Base-by-base conservation (phyloP, 2,888 invertebrate species). In the Serrognathus titanus region DNA sequence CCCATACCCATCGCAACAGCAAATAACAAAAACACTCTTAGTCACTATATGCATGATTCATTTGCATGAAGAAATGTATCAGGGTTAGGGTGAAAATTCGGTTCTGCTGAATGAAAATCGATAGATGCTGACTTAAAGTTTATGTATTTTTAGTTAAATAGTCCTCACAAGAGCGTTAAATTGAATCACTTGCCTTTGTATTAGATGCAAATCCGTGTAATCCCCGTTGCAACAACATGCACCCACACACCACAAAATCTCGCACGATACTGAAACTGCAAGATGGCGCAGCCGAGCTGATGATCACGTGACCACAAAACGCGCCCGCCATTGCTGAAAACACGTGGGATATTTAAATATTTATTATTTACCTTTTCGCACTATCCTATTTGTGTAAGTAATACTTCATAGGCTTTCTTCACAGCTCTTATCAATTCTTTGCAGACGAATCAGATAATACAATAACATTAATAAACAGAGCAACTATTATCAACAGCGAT, bases 211-310 rank as follows among this genome's bases (percentile, higher is more conserved):
- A 71, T 71, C 70, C 71, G 66, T 66, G 64, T 60, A 62, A 66
- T 59, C 57, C 61, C 50, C 52, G 59, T 56, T 61, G 51, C 51
- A 63, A 65, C 63, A 66, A 68, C 69, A 70, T 67, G 66, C 72
- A 73, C 71, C 74, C 70, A 71, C 71, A 63, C 73, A 68, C 70
- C 53, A 61, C 62, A 53, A 63, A 53, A 61, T 63, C 68, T 68
- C 64, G 54, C 63, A 61, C 66, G 58, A 64, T 65, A 74, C 73
- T 72, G 66, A 63, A 62, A 52, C 53, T 58, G 37, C 61, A 31
- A 49, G 49, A 49, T 49, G 49, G 49, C 49, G 49, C 38, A 16
- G 45, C 9, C 37, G 49, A 12, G 10, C 13, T 12, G 16, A 7
- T n/a, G 8, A 38, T 49, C 49, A 49, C 38, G 36, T 49, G 31